Conservation (phyloP, 2,113 vertebrate genomes). For the Galemys pyrenaicus region DNA sequence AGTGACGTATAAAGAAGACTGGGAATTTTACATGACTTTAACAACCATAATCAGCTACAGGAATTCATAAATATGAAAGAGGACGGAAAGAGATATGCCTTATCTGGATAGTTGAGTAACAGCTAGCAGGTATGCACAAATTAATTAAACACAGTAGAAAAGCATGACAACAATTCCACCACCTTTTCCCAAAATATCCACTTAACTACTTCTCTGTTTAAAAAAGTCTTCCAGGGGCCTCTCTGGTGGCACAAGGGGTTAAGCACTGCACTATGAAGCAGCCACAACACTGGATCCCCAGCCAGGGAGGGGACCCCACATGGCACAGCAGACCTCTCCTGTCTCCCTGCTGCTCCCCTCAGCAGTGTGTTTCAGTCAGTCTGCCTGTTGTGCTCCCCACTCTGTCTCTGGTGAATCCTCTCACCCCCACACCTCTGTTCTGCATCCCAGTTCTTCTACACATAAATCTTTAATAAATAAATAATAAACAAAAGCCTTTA, state of each 20-base stretch:
- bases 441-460: too few relatives aligned
- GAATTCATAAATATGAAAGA: neutral
- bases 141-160: neutral
- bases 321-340: too few relatives aligned
- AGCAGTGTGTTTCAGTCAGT: too few relatives aligned
- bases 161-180: neutral
- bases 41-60: neutral
- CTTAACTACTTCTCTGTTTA: neutral
- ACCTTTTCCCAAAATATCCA: neutral
- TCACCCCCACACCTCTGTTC: too few relatives aligned
- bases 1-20: neutral
- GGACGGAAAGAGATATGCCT: neutral
- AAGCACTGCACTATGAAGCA: too few relatives aligned
- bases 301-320: too few relatives aligned
- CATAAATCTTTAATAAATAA: too few relatives aligned
- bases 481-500: neutral
- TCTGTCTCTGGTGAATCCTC: too few relatives aligned
- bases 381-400: too few relatives aligned
- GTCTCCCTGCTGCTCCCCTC: too few relatives aligned
- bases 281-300: too few relatives aligned
- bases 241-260: too few relatives aligned
- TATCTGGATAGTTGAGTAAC: neutral
- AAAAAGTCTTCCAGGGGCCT: neutral
- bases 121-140: neutral
- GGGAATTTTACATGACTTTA: neutral